Evolutionary conservation across 2,888 invertebrate genomes (phyloP).

Genomic region (Pandemis cinnamomeana): DNA sequence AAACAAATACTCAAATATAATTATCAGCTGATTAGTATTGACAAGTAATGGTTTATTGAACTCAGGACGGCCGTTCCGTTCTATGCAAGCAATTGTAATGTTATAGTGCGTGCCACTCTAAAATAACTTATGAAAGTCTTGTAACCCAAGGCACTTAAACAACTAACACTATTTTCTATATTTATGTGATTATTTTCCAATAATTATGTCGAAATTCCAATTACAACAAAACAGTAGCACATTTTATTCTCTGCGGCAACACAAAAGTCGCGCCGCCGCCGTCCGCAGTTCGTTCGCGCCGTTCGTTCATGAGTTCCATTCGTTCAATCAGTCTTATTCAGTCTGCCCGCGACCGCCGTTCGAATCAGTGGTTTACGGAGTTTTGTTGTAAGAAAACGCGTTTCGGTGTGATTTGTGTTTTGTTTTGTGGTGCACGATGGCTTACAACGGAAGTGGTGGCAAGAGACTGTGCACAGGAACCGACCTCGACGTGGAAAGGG

Average conservation of each 20-base stretch:
- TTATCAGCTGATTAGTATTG: constrained; percentile 34
- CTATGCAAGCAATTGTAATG: not conserved
- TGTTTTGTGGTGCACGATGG: constrained; percentile 87
- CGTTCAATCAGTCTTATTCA: constrained; percentile 60
- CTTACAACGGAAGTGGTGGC: constrained; percentile 88
- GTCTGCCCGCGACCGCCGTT: constrained; percentile 71
- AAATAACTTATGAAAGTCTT: not conserved
- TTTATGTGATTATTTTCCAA: not conserved
- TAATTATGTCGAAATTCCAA: not conserved
- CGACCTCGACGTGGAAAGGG: constrained; percentile 82
- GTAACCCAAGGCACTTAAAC: not conserved
- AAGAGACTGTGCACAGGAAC: constrained; percentile 83
- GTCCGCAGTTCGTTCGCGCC: constrained; percentile 48
- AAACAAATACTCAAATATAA: not conserved
- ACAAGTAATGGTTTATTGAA: constrained; percentile 31
- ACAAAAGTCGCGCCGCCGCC: constrained; percentile 45
- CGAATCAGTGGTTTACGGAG: constrained; percentile 59
- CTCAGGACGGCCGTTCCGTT: constrained; percentile 16
- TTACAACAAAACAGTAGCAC: not conserved
- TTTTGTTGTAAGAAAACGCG: constrained; percentile 67
- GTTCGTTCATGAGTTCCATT: constrained; percentile 51
- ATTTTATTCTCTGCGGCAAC: constrained; percentile 31
- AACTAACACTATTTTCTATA: not conserved
- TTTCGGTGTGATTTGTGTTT: constrained; percentile 83
- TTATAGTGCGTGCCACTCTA: not conserved